Base-by-base conservation (phyloP, 2,113 vertebrate species). In the Galeopterus variegatus region DNA sequence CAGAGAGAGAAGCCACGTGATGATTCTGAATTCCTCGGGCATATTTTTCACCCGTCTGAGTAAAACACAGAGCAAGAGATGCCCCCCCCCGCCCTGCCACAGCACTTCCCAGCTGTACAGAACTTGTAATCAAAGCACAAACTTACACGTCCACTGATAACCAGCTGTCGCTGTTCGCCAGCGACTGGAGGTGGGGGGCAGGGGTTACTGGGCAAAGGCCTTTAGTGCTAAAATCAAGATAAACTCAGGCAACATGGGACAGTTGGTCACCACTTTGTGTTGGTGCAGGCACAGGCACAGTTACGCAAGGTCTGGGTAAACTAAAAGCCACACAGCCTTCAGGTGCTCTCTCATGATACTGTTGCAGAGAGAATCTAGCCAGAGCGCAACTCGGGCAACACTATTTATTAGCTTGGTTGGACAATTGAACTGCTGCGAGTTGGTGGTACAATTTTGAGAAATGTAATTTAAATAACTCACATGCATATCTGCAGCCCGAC, bases 331-430 rank as follows among this genome's bases (percentile, higher is more conserved):
- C 5, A 21, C 5, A 24, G 45, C 18, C 31, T 6, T 10, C 5
- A 48, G 17, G 4, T 0, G 19, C 52, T 48, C 48, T 5, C 1
- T 18, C 23, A 14, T 2, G 0, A 6, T 2, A 3, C 0, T 0
- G 19, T 6, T 5, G 5, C 28, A 69, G 65, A 45, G 13, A 21
- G 10, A 69, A 1, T 1, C 6, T 1, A 14, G 45, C 6, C 5
- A 24, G 23, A 15, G 12, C 31, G 0, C 1, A 31, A 19, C 10
- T 15, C 2, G 10, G 5, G 6, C 24, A 7, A 14, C 7, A 2
- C 12, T 3, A 3, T 6, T 94, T 4, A 19, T n/a, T 73, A 10
- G 24, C 21, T 1, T 3, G 26, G 14, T 6, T 33, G 24, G 45
- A 36, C 8, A 5, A 1, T 0, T 23, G 23, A 81, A 28, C 7